Percentiles rank a stretch among this genome's conserved stretches.
Conservation (phyloP, 1,140 invertebrate genomes). For the Samia ricini region DNA sequence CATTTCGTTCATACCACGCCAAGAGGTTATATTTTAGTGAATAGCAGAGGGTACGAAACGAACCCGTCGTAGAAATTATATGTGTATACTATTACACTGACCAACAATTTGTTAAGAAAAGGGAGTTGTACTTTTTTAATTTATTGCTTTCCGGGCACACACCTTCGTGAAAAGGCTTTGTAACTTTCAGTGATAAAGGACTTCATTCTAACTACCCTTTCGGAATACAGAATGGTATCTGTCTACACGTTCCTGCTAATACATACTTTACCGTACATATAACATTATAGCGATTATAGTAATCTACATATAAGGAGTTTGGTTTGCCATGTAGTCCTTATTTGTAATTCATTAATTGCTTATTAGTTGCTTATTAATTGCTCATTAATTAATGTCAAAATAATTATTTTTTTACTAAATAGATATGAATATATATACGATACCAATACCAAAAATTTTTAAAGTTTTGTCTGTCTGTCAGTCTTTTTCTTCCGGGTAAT, state of each 20-base stretch:
- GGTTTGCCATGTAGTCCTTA: too few relatives aligned
- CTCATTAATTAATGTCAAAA: too few relatives aligned
- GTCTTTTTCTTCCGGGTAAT: too few relatives aligned
- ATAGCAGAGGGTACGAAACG: background rate
- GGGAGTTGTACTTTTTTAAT: conserved; percentile 31
- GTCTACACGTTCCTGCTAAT: background rate
- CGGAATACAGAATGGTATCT: conserved; percentile 3
- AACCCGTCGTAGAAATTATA: background rate
- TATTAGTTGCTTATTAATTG: too few relatives aligned
- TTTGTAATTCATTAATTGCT: too few relatives aligned
- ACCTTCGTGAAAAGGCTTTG: conserved; percentile 11
- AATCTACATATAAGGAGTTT: too few relatives aligned
- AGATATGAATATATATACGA: too few relatives aligned
- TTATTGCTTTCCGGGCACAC: conserved; percentile 25
- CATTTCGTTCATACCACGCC: conserved; percentile 25
- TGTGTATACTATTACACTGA: background rate
- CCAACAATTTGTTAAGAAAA: conserved; percentile 42
- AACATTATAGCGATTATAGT: background rate
- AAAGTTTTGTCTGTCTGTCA: too few relatives aligned
- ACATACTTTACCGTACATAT: background rate
- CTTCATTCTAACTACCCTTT: conserved; percentile 8
- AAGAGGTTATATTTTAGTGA: conserved; percentile 17
- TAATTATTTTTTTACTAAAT: too few relatives aligned
- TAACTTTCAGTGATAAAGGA: conserved; percentile 10
- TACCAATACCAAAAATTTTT: too few relatives aligned